Percentiles rank a stretch among this genome's conserved stretches.
Conservation (phyloP, 2,113 vertebrate species). For the Alethe diademata region DNA sequence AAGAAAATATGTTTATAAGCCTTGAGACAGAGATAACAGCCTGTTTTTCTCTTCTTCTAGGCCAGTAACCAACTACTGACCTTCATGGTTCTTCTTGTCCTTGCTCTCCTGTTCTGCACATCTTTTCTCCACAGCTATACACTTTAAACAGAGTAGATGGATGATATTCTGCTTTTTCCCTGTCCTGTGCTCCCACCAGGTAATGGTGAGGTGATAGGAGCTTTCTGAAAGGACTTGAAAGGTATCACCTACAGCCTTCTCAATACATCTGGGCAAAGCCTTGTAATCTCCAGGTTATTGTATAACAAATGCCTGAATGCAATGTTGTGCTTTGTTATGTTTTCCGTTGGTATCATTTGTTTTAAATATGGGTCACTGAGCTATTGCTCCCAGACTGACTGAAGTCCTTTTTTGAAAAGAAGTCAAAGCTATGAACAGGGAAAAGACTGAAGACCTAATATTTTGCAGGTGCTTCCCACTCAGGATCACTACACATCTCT, state of each 20-base stretch:
- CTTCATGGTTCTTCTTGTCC: background rate
- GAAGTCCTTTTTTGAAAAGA: background rate
- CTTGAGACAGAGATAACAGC: background rate
- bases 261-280: fast-evolving
- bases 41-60: background rate
- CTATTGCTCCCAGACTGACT: background rate
- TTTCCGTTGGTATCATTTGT: background rate
- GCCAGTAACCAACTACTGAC: background rate
- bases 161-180: background rate
- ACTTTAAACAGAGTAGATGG: background rate
- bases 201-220: background rate
- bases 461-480: background rate
- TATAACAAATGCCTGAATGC: background rate
- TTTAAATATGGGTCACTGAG: background rate
- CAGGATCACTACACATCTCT: background rate
- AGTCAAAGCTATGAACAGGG: background rate
- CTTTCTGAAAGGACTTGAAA: background rate
- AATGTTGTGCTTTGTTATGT: background rate
- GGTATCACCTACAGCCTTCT: background rate
- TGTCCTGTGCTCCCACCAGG: background rate
- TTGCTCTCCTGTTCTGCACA: fast-evolving
- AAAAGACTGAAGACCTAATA: background rate
- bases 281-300: background rate
- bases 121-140: background rate
- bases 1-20: background rate